Conservation (phyloP, 2,113 vertebrate genomes). For the Hyperoodon ampullatus region DNA sequence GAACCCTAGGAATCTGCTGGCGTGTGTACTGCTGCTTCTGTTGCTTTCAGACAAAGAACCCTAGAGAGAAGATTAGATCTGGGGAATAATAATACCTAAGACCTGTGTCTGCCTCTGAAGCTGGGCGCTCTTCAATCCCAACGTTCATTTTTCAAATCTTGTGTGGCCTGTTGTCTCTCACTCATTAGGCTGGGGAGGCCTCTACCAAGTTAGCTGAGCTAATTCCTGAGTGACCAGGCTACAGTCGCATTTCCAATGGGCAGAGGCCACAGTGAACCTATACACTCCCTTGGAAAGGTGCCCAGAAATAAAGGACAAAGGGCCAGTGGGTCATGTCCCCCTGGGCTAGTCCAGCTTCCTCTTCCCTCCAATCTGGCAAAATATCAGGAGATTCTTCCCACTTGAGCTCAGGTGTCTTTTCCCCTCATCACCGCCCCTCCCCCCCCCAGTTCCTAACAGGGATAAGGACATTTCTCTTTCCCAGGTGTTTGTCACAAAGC, state of each 20-base stretch:
- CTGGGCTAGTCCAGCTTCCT: not conserved
- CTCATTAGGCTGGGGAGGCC: not conserved
- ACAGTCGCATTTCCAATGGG: not conserved
- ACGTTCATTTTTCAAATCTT: fast-evolving
- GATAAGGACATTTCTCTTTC: slow-evolving; percentile 74
- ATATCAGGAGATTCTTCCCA: not conserved
- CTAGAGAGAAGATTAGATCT: not conserved
- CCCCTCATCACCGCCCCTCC: not conserved
- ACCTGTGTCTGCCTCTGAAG: not conserved
- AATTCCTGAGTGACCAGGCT: not conserved
- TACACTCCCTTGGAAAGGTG: not conserved
- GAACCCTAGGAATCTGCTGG: slow-evolving; percentile 42
- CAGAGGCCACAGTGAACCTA: not conserved
- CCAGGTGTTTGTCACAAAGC: slow-evolving; percentile 87
- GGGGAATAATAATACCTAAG: not conserved
- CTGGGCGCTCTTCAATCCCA: fast-evolving
- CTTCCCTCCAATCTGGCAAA: not conserved
- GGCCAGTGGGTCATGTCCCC: not conserved
- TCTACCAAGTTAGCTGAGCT: not conserved
- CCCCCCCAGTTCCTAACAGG: slow-evolving; percentile 72
- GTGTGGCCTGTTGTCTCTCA: fast-evolving
- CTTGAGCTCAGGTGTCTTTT: not conserved
- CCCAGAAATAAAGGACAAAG: not conserved
- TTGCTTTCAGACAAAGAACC: not conserved
- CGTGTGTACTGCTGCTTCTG: not conserved